phyloP scores from a whole-genome alignment of 1,140 invertebrate species.

The Chrysomallon squamiferum region DNA sequence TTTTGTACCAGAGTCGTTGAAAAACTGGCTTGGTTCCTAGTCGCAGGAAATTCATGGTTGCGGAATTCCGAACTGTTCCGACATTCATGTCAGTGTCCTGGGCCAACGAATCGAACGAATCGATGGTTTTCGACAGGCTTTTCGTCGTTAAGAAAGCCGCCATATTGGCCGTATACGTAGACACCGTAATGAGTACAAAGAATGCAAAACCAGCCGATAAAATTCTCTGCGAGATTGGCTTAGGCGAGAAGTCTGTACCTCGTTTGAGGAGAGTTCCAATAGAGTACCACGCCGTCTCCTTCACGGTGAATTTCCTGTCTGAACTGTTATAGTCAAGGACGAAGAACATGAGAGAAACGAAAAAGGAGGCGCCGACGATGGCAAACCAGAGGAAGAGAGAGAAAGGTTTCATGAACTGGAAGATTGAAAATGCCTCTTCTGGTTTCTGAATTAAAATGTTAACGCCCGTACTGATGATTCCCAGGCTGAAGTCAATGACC shows the following conservation, averaged over 20 bases:
- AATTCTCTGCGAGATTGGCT: conserved; percentile 50
- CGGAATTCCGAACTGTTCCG: conserved; percentile 49
- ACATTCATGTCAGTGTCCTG: conserved; percentile 34
- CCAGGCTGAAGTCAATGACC: conserved; percentile 52
- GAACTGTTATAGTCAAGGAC: conserved; percentile 39
- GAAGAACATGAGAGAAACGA: conserved; percentile 40
- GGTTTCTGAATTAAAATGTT: conserved; percentile 49
- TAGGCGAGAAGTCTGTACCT: conserved; percentile 55
- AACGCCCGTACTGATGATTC: conserved; percentile 49
- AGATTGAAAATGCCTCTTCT: conserved; percentile 41
- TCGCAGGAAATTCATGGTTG: conserved; percentile 53
- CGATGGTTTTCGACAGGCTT: conserved; percentile 47
- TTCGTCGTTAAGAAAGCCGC: conserved; percentile 59
- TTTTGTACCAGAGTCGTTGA: conserved; percentile 32
- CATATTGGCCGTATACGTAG: conserved; percentile 61
- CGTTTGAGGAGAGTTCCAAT: conserved; percentile 48
- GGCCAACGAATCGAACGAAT: conserved; percentile 50
- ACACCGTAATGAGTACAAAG: conserved; percentile 58
- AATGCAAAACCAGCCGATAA: conserved; percentile 56
- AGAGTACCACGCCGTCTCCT: conserved; percentile 43
- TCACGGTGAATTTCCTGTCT: conserved; percentile 35
- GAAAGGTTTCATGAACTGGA: conserved; percentile 55
- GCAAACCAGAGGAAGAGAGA: conserved; percentile 52
- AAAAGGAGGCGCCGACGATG: conserved; percentile 43
- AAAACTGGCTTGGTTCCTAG: conserved; percentile 27